Evolutionary conservation across 2,888 invertebrate species (phyloP).

Genomic region (Odontothrips loti): DNA sequence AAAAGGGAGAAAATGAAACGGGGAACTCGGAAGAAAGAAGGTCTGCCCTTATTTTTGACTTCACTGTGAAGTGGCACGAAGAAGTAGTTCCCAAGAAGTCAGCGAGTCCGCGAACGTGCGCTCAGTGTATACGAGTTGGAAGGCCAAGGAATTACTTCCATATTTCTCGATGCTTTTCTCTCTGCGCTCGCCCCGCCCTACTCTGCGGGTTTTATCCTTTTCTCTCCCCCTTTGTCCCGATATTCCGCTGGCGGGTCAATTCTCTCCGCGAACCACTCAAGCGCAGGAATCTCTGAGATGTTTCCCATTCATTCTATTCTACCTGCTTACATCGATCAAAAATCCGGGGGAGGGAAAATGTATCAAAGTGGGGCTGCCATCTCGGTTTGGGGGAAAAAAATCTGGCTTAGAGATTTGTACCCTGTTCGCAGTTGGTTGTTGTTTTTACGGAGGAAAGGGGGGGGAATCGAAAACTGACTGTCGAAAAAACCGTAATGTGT

Average conservation of each 20-base stretch:
- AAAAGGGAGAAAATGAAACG: not conserved
- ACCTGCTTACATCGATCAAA: no score
- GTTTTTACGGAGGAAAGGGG: not conserved
- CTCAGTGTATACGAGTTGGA: not conserved
- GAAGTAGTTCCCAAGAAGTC: not conserved
- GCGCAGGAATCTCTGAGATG: no score
- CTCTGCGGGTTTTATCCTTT: not conserved
- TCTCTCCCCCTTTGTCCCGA: not conserved
- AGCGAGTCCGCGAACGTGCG: not conserved
- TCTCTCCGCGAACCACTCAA: no score
- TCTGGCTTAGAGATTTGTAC: no score
- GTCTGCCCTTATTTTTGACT: conserved; percentile 10
- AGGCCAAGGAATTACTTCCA: not conserved
- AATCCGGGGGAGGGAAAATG: no score
- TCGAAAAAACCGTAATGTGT: no score
- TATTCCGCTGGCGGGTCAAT: not conserved
- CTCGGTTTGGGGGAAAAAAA: no score
- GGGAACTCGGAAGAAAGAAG: not conserved
- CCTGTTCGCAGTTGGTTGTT: not conserved
- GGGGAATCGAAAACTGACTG: no score
- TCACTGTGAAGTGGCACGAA: not conserved
- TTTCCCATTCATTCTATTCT: no score
- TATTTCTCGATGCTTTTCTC: not conserved
- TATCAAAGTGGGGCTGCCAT: no score
- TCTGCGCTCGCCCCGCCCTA: not conserved